These are phyloP conservation scores for Arrhopalites spinosus DNA, from an alignment of 2,888 invertebrate genomes.

Conservation along the genomic window DNA sequence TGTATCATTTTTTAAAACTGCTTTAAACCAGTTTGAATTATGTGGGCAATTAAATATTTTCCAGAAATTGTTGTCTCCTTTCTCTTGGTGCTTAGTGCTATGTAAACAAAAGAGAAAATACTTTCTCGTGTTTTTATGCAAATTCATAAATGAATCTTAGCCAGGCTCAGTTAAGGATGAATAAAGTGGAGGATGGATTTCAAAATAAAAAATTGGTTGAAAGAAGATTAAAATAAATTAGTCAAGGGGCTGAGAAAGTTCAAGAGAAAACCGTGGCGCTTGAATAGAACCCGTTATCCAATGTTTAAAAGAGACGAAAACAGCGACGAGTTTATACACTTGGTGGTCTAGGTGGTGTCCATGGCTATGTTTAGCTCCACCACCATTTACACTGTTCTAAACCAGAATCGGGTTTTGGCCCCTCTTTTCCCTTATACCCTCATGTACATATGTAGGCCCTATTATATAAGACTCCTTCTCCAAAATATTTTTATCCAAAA, in stretches of 20 bases:
- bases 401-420: background rate
- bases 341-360: conserved; percentile 41
- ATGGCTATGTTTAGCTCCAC: conserved; percentile 32
- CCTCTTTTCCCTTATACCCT: background rate
- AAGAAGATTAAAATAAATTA: too few species aligned
- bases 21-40: too few species aligned
- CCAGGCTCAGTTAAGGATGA: too few species aligned
- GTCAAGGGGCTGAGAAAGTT: conserved; percentile 37
- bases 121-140: too few species aligned
- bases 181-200: background rate
- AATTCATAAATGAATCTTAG: too few species aligned
- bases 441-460: background rate
- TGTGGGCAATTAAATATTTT: too few species aligned
- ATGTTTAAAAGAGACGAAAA: background rate
- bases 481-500: background rate
- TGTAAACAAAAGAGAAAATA: too few species aligned
- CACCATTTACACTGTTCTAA: conserved; percentile 18
- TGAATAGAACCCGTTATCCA: conserved; percentile 30
- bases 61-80: too few species aligned
- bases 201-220: too few species aligned
- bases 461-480: too few species aligned
- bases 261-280: conserved; percentile 39
- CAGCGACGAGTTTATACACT: conserved; percentile 23
- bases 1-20: too few species aligned
- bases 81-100: too few species aligned